Base-by-base conservation (phyloP, 1,140 invertebrate genomes). In the Trichonephila clavata region DNA sequence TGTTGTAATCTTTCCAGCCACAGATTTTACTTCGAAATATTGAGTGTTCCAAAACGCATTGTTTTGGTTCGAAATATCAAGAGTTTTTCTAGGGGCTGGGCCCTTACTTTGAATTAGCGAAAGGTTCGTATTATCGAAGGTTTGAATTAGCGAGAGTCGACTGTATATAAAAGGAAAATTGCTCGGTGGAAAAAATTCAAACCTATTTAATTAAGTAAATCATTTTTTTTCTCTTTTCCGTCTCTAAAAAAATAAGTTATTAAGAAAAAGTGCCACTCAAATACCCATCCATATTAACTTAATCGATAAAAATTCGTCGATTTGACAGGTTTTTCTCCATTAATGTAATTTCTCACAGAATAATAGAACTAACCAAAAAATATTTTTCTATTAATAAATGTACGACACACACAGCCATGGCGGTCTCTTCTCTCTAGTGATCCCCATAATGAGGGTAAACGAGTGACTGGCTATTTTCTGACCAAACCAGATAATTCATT, bases 301-400 rank as follows among this genome's bases (percentile, higher is more conserved):
- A 60, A 80, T 89, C 89, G 89, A 90, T 90, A 90, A 32, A 90
- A 90, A 90, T 81, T 81, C 65, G 57, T 59, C 13, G 60, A 81
- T 81, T 10, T 90, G 89, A 90, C 89, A 90, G 89, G 43, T 90
- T 90, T 61, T 13, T 20, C 81, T 80, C 71, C 89, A 90, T 90
- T 90, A 80, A 90, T 87, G 61, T 43, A 24, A n/a, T 43, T 57
- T 21, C 4, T 89, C 27, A 39, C 0, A 81, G 39, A 65, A 50
- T 77, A 71, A 71, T 61, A 89, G 39, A 50, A 16, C 71, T 90
- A 90, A 90, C 89, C 71, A 27, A n/a, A 61, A 90, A 81, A 13
- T 61, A 68, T 81, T 61, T 20, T 89, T 90, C 89, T 90, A 90
- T 90, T 90, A 77, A 90, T 90, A 90, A 90, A 90, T 81, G 71